Percentiles rank a stretch among this genome's conserved stretches.
phyloP scores from a whole-genome alignment of 1,140 invertebrate species.

The Drosophila lacertosa region DNA sequence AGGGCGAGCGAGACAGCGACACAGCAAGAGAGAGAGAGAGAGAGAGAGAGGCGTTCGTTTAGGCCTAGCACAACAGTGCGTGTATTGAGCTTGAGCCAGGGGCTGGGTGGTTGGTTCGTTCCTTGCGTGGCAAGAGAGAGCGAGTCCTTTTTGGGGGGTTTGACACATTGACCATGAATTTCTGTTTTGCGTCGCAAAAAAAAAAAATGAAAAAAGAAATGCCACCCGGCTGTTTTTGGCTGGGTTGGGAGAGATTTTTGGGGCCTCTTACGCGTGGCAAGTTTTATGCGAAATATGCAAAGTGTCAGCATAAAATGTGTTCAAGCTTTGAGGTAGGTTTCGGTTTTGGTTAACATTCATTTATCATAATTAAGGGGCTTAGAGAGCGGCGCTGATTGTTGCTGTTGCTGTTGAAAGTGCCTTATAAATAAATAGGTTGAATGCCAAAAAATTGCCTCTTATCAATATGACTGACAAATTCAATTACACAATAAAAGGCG shows the following conservation, averaged over 20 bases:
- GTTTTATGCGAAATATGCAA: conserved; percentile 21
- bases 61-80: conserved; percentile 71
- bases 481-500: conserved; percentile 58
- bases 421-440: background rate
- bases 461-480: conserved; percentile 57
- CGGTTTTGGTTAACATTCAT: conserved; percentile 14
- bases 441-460: conserved; percentile 23
- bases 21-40: conserved; percentile 11
- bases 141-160: conserved; percentile 34
- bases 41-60: conserved; percentile 17
- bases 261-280: background rate
- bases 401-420: background rate
- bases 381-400: conserved; percentile 7
- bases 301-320: conserved; percentile 9
- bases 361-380: conserved; percentile 51
- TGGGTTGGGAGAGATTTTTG: background rate
- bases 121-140: background rate
- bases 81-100: conserved; percentile 49
- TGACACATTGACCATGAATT: conserved; percentile 82
- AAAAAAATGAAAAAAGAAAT: conserved; percentile 3
- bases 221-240: background rate
- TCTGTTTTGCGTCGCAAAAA: conserved; percentile 20
- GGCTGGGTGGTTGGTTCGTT: conserved; percentile 10
- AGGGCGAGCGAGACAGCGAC: conserved; percentile 3
- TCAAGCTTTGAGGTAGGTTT: conserved; percentile 16